phyloP scores from a whole-genome alignment of 1,140 invertebrate genomes.

The Ips nitidus region DNA sequence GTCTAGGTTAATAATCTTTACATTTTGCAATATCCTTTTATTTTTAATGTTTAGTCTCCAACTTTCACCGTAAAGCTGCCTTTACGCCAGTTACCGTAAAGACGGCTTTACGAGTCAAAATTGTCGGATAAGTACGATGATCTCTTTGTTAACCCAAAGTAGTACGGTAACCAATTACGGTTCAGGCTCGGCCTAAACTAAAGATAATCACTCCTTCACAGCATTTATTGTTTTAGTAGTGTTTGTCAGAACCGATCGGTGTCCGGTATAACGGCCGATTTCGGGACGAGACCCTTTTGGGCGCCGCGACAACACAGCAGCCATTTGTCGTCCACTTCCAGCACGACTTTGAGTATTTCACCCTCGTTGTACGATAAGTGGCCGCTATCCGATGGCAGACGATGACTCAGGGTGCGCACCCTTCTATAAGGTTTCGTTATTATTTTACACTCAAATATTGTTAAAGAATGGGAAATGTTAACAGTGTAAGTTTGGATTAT shows the following conservation, averaged over 20 bases:
- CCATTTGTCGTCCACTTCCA: conserved; percentile 78
- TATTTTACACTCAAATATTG: conserved; percentile 24
- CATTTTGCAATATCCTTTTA: conserved; percentile 12
- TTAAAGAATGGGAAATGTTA: conserved; percentile 11
- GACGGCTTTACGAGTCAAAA: too few relatives aligned
- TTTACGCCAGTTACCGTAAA: too few relatives aligned
- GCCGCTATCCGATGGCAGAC: conserved; percentile 72
- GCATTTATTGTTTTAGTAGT: neutral
- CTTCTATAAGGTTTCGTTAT: conserved; percentile 56
- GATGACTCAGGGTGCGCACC: conserved; percentile 72
- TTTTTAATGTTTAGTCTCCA: neutral
- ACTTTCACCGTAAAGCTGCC: neutral
- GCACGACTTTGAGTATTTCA: conserved; percentile 69
- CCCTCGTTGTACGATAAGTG: conserved; percentile 79
- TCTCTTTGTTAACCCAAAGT: too few relatives aligned
- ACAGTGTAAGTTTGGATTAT: neutral
- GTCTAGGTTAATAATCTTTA: conserved; percentile 27
- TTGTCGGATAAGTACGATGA: too few relatives aligned
- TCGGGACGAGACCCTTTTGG: conserved; percentile 76
- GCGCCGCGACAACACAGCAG: conserved; percentile 73
- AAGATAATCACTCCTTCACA: neutral
- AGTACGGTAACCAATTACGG: too few relatives aligned
- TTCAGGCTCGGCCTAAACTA: neutral
- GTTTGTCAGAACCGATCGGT: conserved; percentile 41
- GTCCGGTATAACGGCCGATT: conserved; percentile 64